Base-by-base conservation (phyloP, 2,888 invertebrate genomes). In the Muscina levida region DNA sequence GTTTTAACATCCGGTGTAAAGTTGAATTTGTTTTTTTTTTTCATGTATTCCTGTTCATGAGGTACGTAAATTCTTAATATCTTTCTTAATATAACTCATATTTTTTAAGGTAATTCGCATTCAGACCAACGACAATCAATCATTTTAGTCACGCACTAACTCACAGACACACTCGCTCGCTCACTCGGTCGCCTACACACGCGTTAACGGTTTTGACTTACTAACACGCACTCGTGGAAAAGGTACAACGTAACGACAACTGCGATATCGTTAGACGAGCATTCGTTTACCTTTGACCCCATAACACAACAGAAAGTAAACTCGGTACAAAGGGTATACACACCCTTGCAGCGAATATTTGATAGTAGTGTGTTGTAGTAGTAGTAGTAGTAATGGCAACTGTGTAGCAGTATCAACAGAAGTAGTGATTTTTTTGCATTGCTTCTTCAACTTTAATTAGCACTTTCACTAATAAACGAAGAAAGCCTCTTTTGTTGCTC, bases 211-310 rank as follows among this genome's bases (percentile, higher is more conserved):
- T 11, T 44, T 10, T 44, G 48, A 48, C 51, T 6, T 22, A 51
- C 22, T 19, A 51, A 51, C 51, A 51, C 51, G 17, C 48, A 48
- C 48, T 15, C 48, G 17, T 15, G 22, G 44, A 44, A 44, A 10
- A n/a, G 44, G 44, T 8, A n/a, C 5, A 44, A 44, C n/a, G 44
- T 31, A 31, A 56, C 24, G 26, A 42, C 19, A 62, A 62, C 42
- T 39, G 19, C 19, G 37, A 11, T 39, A 42, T 42, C 62, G 62
- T 62, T 62, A 62, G 37, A 62, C 53, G 53, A 68, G 68, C 53
- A 81, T 77, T 62, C 74, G 77, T 81, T 81, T 81, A 77, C 77
- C 74, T 81, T 81, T 81, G 81, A 81, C 77, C 81, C 74, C 74
- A 77, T 77, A 77, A 71, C 26, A 80, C 71, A 48, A 24, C 31